Evolutionary conservation across 2,888 invertebrate genomes (phyloP).

Genomic region (Eilema depressum): DNA sequence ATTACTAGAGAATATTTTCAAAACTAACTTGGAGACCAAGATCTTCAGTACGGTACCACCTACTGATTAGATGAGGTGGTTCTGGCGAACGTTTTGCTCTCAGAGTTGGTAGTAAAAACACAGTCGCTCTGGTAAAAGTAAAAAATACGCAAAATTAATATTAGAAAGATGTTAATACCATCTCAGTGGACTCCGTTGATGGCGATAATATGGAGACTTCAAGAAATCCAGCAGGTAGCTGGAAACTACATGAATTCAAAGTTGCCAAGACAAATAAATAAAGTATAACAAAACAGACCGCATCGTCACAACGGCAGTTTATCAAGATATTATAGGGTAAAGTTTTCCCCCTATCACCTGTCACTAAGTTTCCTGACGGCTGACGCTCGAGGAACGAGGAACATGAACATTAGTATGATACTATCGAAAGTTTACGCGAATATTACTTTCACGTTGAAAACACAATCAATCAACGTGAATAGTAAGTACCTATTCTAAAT

Average conservation of each 20-base stretch:
- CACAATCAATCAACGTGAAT: no score
- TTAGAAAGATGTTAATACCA: neutral
- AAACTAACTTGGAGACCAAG: no score
- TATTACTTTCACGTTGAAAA: no score
- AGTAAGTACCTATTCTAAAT: no score
- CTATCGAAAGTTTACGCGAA: no score
- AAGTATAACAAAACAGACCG: neutral
- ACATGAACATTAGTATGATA: neutral
- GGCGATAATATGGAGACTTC: neutral
- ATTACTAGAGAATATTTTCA: no score
- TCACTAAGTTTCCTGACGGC: neutral
- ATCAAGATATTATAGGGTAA: constrained; percentile 3
- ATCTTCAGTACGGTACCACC: no score
- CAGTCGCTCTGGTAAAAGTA: neutral
- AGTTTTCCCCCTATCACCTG: constrained; percentile 2
- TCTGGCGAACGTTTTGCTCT: no score
- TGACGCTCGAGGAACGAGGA: neutral
- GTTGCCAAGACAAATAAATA: neutral
- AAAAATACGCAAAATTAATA: neutral
- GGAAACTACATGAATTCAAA: neutral
- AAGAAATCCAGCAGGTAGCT: no score
- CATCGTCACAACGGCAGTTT: neutral
- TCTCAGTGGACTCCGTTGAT: neutral
- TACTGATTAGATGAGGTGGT: no score
- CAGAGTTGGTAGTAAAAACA: no score